A percentile compares a stretch with the other conserved stretches of the same genome.
Evolutionary conservation across 1,140 invertebrate species (phyloP).

Genomic region (Manduca sexta): DNA sequence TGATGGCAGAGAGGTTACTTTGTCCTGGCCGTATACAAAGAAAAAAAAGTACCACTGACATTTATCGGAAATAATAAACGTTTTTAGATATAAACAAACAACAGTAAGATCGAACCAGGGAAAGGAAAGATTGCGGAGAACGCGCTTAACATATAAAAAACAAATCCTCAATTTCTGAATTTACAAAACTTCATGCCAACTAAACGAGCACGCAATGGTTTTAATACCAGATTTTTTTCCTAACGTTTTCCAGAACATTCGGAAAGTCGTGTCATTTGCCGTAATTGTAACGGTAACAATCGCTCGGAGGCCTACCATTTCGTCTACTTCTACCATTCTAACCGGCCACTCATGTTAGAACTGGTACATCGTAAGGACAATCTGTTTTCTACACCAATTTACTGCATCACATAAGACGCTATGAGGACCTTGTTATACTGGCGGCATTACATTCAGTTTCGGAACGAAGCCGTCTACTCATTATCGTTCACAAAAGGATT

Average conservation of each 20-base stretch:
- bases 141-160: too few species aligned
- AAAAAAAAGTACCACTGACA: too few species aligned
- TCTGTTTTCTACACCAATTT: conserved; percentile 10
- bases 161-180: too few species aligned
- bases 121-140: too few species aligned
- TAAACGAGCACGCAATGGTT: too few species aligned
- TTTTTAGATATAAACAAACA: too few species aligned
- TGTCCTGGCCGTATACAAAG: too few species aligned
- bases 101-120: too few species aligned
- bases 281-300: conserved; percentile 34
- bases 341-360: conserved; percentile 22
- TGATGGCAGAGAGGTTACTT: too few species aligned
- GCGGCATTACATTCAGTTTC: conserved; percentile 28
- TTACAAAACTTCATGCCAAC: too few species aligned
- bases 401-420: conserved; percentile 1
- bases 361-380: conserved; percentile 16
- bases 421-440: conserved; percentile 18
- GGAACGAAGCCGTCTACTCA: conserved; percentile 27
- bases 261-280: neutral
- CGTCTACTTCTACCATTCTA: conserved; percentile 14
- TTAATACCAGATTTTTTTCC: too few species aligned
- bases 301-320: conserved; percentile 25
- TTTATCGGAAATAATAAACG: too few species aligned
- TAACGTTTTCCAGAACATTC: neutral
- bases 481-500: conserved; percentile 41